Percentiles rank a stretch among this genome's conserved stretches.
Evolutionary conservation across 2,113 vertebrate genomes (phyloP).

Genomic region (Polyodon spathula): DNA sequence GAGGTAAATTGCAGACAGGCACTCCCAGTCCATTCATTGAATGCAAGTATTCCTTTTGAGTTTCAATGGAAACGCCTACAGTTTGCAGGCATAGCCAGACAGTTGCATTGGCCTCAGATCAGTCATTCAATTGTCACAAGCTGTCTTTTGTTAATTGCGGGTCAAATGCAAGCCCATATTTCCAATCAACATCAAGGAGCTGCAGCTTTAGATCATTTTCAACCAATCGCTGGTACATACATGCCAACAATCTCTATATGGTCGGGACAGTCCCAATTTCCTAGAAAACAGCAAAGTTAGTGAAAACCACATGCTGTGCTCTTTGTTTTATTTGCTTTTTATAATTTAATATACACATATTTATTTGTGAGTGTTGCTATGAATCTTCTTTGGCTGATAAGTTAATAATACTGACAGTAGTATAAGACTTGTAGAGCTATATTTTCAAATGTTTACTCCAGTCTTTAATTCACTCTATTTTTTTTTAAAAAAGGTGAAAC

Average conservation of each 20-base stretch:
- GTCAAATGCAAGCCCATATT: background rate
- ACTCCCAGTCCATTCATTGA: background rate
- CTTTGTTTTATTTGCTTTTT: no score
- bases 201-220: background rate
- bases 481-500: no score
- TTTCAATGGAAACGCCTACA: background rate
- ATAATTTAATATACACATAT: no score
- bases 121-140: background rate
- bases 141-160: background rate
- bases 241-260: background rate
- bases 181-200: background rate
- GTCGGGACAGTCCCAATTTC: no score
- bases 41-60: background rate
- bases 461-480: no score
- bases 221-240: background rate
- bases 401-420: no score
- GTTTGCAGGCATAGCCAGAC: background rate
- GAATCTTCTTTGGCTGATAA: no score
- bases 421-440: no score
- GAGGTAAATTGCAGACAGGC: background rate
- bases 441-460: no score
- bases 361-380: no score
- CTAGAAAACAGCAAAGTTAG: no score
- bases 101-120: background rate
- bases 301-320: no score